Percentiles rank a stretch among this genome's conserved stretches.
phyloP scores from a whole-genome alignment of 2,888 invertebrate genomes.

The Xylota segnis region DNA sequence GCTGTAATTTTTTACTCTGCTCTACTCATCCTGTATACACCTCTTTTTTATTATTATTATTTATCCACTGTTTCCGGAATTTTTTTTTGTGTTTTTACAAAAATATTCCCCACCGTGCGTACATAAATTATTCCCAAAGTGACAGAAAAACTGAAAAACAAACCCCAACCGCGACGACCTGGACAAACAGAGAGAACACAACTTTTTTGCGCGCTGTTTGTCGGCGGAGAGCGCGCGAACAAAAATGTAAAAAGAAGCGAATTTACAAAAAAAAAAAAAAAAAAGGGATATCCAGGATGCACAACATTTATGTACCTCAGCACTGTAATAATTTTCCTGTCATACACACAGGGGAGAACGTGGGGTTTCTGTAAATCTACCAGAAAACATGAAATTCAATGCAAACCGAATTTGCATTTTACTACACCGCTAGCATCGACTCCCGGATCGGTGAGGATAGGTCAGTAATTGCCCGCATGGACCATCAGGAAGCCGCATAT shows the following conservation, averaged over 20 bases:
- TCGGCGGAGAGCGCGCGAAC: conserved; percentile 1
- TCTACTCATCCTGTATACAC: conserved; percentile 9
- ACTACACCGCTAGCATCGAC: neutral
- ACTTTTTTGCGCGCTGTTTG: neutral
- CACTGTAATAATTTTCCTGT: conserved; percentile 68
- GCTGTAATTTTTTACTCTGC: neutral
- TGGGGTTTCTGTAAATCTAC: conserved; percentile 56
- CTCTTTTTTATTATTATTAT: conserved; percentile 13
- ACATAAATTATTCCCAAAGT: conserved; percentile 69
- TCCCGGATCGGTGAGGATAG: neutral
- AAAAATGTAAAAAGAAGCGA: neutral
- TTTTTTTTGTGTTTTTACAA: neutral
- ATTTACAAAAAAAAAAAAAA: conserved; percentile 22
- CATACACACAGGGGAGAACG: conserved; percentile 42
- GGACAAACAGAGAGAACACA: conserved; percentile 8
- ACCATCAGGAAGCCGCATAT: conserved; percentile 28
- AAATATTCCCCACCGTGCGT: conserved; percentile 9
- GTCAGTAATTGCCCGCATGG: conserved; percentile 20
- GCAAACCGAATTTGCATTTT: conserved; percentile 55
- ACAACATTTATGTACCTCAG: conserved; percentile 52
- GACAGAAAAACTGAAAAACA: conserved; percentile 57
- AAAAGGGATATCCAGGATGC: conserved; percentile 14
- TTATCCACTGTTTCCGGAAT: conserved; percentile 19
- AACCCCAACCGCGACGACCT: conserved; percentile 30
- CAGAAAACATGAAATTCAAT: conserved; percentile 60